phyloP scores from a whole-genome alignment of 2,113 vertebrate genomes.

The Equus przewalskii region DNA sequence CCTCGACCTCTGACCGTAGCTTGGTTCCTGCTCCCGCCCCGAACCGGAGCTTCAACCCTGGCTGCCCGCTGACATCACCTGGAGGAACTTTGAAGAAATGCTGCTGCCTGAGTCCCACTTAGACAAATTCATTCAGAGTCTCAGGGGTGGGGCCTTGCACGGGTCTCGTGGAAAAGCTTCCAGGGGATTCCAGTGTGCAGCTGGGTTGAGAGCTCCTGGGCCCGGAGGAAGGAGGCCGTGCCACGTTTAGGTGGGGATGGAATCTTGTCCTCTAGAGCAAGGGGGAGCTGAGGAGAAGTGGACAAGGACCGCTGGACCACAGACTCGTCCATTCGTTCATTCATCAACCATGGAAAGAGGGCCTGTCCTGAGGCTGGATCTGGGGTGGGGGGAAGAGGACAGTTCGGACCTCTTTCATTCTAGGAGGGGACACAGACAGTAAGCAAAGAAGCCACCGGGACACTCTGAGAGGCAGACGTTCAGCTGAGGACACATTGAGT shows the following conservation, averaged over 20 bases:
- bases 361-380: background rate
- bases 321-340: background rate
- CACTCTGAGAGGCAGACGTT: background rate
- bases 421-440: background rate
- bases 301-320: background rate
- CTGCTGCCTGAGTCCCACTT: background rate
- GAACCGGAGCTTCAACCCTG: background rate
- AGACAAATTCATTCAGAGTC: background rate
- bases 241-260: background rate
- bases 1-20: background rate
- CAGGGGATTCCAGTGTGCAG: background rate
- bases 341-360: fast-evolving
- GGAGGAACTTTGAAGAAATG: background rate
- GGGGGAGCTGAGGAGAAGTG: background rate
- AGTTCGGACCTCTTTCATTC: background rate
- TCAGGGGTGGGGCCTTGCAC: background rate
- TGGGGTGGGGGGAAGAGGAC: background rate
- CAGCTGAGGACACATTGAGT: fast-evolving
- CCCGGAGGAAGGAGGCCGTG: background rate
- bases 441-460: background rate
- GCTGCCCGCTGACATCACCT: background rate
- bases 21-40: fast-evolving
- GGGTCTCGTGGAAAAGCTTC: background rate
- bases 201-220: background rate
- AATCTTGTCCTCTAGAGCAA: background rate